Percentiles rank a stretch among this genome's conserved stretches.
phyloP scores from a whole-genome alignment of 23 tunicate genomes.

The Styela plicata region DNA sequence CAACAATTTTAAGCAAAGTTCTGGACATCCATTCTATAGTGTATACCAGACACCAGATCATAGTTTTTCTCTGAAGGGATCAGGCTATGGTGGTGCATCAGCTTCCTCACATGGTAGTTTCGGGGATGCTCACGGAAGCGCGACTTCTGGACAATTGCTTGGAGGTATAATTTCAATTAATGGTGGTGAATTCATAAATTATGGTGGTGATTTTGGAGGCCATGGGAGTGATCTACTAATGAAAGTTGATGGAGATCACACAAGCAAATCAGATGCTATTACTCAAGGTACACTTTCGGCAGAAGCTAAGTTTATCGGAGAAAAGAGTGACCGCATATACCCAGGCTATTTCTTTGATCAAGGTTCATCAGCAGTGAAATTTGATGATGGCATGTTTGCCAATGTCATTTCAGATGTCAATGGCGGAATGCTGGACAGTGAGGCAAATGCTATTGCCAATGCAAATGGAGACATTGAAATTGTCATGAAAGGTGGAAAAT shows the following conservation, averaged over 20 bases:
- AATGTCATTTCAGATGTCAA: neutral
- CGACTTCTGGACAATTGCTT: neutral
- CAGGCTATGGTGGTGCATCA: neutral
- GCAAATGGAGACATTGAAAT: neutral
- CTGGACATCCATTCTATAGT: neutral
- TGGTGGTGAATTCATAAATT: neutral
- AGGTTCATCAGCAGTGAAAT: neutral
- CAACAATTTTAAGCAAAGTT: too few species aligned
- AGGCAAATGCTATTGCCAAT: neutral
- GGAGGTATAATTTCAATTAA: neutral
- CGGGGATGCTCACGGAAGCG: neutral
- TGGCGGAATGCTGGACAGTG: neutral
- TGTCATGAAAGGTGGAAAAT: neutral
- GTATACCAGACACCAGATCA: neutral
- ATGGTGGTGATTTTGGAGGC: neutral
- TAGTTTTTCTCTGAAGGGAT: neutral
- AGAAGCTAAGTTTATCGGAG: neutral
- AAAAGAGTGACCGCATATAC: neutral
- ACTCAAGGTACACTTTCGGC: neutral
- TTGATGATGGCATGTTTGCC: neutral
- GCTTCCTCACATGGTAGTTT: neutral
- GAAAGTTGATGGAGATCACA: neutral
- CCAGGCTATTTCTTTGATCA: neutral
- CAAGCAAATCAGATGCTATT: neutral
- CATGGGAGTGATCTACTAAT: neutral